These are phyloP conservation scores for Dasyprocta punctata DNA, from an alignment of 2,113 vertebrate genomes.

Conservation along the genomic window DNA sequence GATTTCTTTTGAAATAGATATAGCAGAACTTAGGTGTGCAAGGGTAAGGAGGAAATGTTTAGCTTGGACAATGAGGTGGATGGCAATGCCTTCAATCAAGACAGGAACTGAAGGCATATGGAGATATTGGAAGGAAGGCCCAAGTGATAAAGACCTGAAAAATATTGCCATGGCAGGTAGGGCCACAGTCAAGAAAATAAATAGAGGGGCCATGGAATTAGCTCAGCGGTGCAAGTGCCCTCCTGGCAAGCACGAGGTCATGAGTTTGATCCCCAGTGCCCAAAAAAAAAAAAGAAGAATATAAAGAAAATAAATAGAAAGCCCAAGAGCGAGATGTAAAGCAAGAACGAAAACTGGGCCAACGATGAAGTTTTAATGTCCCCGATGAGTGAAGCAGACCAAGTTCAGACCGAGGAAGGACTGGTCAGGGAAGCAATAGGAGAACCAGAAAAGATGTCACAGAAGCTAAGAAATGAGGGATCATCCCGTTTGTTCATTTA, in stretches of 20 bases:
- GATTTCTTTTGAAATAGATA: background rate
- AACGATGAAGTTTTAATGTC: background rate
- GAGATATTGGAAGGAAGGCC: background rate
- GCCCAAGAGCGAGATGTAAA: background rate
- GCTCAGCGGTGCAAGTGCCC: too few relatives aligned
- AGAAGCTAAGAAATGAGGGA: background rate
- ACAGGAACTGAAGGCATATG: background rate
- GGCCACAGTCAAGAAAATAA: background rate
- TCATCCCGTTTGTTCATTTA: background rate
- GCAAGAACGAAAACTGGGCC: background rate
- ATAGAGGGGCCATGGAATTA: too few relatives aligned
- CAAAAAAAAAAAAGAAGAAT: too few relatives aligned
- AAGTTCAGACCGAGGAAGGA: background rate
- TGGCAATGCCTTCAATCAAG: background rate
- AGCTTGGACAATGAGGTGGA: background rate
- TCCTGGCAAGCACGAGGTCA: too few relatives aligned
- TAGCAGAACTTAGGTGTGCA: background rate
- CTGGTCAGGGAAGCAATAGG: background rate
- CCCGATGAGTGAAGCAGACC: background rate
- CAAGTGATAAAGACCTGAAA: background rate
- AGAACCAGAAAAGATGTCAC: background rate
- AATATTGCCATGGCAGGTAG: background rate
- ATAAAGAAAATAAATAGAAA: background rate
- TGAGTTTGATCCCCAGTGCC: too few relatives aligned
- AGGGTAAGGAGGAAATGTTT: background rate